Evolutionary conservation across 1,140 invertebrate genomes (phyloP).

Genomic region (Acyrthosiphon pisum): DNA sequence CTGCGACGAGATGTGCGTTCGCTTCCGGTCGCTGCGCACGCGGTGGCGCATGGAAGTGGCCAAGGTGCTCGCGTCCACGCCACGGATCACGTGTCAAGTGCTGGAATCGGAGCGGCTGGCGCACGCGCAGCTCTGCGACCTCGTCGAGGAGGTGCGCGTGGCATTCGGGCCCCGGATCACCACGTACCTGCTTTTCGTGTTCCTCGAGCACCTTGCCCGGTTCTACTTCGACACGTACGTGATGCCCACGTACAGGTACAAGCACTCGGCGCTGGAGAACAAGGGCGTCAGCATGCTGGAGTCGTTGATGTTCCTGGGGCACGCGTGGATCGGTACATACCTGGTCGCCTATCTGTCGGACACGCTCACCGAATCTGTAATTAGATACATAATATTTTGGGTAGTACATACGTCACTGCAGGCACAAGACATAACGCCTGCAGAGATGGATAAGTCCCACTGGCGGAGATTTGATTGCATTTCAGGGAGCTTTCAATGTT

Average conservation of each 20-base stretch:
- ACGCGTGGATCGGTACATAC: constrained; percentile 43
- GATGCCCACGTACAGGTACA: not conserved
- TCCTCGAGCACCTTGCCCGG: constrained; percentile 37
- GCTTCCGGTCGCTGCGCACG: constrained; percentile 28
- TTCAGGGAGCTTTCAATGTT: too few relatives aligned
- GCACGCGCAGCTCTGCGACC: constrained; percentile 43
- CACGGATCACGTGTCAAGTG: not conserved
- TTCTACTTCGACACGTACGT: constrained; percentile 47
- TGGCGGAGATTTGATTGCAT: too few relatives aligned
- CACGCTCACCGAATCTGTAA: constrained; percentile 38
- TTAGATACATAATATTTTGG: not conserved
- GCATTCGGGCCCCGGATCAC: constrained; percentile 33
- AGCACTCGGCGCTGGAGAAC: not conserved
- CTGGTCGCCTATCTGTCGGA: constrained; percentile 45
- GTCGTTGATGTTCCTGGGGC: constrained; percentile 1
- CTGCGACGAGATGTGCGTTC: constrained; percentile 41
- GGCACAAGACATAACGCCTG: not conserved
- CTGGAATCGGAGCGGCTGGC: constrained; percentile 40
- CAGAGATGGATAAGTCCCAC: not conserved
- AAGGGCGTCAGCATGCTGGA: not conserved
- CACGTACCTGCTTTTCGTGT: constrained; percentile 35
- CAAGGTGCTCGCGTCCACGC: not conserved
- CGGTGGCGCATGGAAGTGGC: constrained; percentile 33
- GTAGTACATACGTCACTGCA: not conserved
- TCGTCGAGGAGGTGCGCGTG: constrained; percentile 22